Conservation (phyloP, 2,888 invertebrate genomes). For the Seira musarum region DNA sequence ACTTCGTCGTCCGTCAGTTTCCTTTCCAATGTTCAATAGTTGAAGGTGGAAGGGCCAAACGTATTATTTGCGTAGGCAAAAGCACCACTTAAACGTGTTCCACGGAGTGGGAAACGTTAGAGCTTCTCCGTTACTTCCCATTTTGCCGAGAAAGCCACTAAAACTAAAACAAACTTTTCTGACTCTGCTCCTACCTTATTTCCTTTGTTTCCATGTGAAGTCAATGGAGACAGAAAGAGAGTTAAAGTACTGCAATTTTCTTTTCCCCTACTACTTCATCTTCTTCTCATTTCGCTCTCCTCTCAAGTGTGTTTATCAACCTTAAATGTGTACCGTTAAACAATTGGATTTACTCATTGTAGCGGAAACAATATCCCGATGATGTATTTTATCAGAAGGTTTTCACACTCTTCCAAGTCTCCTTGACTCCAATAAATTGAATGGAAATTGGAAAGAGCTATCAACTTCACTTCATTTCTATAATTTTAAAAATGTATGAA, state of each 20-base stretch:
- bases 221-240: neutral
- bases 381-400: constrained; percentile 10
- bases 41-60: constrained; percentile 7
- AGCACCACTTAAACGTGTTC: neutral
- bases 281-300: constrained; percentile 13
- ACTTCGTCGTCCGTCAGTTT: neutral
- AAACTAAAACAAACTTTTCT: neutral
- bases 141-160: neutral
- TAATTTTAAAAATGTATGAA: no score
- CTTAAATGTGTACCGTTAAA: constrained; percentile 1
- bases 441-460: no score
- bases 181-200: neutral
- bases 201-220: neutral
- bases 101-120: neutral
- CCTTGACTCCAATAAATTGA: neutral
- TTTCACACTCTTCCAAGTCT: neutral
- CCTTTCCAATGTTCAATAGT: neutral
- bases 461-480: no score
- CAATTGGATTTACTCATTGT: constrained; percentile 1
- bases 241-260: constrained; percentile 1
- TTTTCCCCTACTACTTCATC: constrained; percentile 14
- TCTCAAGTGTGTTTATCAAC: constrained; percentile 10
- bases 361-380: constrained; percentile 6
- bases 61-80: neutral
- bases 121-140: neutral